phyloP scores from a whole-genome alignment of 2,113 vertebrate genomes.

The Camelus bactrianus region DNA sequence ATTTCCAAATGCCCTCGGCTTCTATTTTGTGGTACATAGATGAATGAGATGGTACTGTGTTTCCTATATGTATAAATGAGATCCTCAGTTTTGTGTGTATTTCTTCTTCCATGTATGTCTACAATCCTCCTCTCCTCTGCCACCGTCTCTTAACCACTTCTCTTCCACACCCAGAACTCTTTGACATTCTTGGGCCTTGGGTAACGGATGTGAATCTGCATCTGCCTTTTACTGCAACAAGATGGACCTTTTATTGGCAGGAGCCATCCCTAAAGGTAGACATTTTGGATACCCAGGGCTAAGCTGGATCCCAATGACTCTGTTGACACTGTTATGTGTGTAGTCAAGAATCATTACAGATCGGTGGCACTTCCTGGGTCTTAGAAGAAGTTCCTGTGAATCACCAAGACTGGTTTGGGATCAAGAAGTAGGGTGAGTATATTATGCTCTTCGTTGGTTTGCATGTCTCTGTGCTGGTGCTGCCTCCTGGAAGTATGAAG shows the following conservation, averaged over 20 bases:
- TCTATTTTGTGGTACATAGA: conserved; percentile 39
- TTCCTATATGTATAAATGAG: conserved; percentile 65
- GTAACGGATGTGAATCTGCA: conserved; percentile 75
- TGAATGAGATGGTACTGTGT: conserved; percentile 50
- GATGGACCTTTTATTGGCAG: conserved; percentile 77
- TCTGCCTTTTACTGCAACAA: conserved; percentile 78
- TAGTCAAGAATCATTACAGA: conserved; percentile 73
- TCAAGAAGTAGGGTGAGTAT: conserved; percentile 83
- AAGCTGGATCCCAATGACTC: conserved; percentile 76
- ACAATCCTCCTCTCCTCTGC: conserved; percentile 74
- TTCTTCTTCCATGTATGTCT: conserved; percentile 77
- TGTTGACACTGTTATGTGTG: conserved; percentile 77
- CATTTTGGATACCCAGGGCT: conserved; percentile 74
- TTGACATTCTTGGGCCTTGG: conserved; percentile 77
- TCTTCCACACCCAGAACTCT: conserved; percentile 81
- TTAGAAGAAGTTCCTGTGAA: conserved; percentile 78
- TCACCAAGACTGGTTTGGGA: conserved; percentile 60
- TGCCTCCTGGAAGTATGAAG: conserved; percentile 48
- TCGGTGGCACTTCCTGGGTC: conserved; percentile 60
- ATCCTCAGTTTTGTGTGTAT: conserved; percentile 72
- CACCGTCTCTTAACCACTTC: conserved; percentile 79
- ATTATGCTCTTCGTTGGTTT: conserved; percentile 74
- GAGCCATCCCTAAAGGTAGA: conserved; percentile 75
- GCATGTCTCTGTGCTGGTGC: conserved; percentile 76
- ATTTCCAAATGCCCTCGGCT: conserved; percentile 49